Evolutionary conservation across 1,140 invertebrate genomes (phyloP).

Genomic region (Rhagoletis pomonella): DNA sequence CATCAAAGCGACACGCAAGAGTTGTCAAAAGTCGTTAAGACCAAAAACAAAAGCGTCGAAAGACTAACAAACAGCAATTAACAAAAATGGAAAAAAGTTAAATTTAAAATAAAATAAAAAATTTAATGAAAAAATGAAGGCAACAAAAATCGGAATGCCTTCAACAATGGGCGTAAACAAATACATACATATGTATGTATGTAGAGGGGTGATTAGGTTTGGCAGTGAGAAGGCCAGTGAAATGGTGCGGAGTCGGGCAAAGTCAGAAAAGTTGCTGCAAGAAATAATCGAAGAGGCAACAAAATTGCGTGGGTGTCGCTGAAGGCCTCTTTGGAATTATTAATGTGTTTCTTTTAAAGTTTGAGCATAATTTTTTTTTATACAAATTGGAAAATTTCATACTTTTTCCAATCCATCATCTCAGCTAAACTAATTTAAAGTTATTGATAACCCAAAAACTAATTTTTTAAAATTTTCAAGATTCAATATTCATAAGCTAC

Average conservation of each 20-base stretch:
- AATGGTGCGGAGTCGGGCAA: neutral
- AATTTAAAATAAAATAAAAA: neutral
- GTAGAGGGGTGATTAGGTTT: neutral
- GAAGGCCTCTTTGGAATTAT: neutral
- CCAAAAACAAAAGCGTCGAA: neutral
- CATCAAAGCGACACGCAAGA: constrained; percentile 44
- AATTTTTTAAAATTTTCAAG: too few relatives aligned
- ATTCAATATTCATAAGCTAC: too few relatives aligned
- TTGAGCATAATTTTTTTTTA: too few relatives aligned
- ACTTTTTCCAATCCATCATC: too few relatives aligned
- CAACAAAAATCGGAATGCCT: neutral
- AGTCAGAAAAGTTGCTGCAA: neutral
- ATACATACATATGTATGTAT: too few relatives aligned
- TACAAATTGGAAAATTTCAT: too few relatives aligned
- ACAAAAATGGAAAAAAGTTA: neutral
- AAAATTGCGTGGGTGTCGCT: neutral
- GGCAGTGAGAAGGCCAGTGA: neutral
- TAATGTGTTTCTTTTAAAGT: too few relatives aligned
- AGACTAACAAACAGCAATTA: constrained; percentile 20
- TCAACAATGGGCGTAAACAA: neutral
- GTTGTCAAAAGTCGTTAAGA: constrained; percentile 11
- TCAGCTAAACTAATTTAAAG: too few relatives aligned
- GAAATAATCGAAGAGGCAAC: neutral
- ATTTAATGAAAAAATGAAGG: neutral
- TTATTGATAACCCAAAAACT: too few relatives aligned